Conservation (phyloP, 2,113 vertebrate species). For the Callaeas wilsoni region DNA sequence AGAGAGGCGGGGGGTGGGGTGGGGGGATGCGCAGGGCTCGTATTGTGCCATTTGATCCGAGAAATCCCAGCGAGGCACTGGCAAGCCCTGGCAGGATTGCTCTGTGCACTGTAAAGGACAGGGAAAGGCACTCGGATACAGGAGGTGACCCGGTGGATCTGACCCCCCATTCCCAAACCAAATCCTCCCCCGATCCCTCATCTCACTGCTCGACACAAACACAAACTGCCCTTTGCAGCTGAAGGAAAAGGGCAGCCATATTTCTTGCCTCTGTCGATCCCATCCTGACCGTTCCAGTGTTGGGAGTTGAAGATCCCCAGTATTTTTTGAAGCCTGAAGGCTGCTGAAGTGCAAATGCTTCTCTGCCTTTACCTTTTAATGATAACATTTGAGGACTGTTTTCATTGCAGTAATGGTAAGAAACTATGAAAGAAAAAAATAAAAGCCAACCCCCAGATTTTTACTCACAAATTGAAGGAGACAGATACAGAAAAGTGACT, state of each 20-base stretch:
- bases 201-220: not conserved
- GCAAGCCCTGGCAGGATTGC: not conserved
- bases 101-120: not conserved
- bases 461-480: not conserved
- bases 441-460: not conserved
- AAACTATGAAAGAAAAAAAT: not conserved
- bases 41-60: not conserved
- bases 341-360: not conserved
- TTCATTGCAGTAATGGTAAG: not conserved
- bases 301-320: not conserved
- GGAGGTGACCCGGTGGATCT: not conserved
- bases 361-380: not conserved
- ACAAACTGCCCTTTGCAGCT: not conserved
- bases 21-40: rapidly evolving
- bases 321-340: not conserved
- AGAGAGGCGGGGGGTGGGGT: not conserved
- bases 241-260: not conserved
- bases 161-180: rapidly evolving
- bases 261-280: not conserved
- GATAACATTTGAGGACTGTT: not conserved
- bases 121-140: not conserved
- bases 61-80: not conserved
- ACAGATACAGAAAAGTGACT: not conserved
- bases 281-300: rapidly evolving
- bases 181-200: not conserved